Base-by-base conservation (phyloP, 2,888 invertebrate species). In the Drosophila helvetica region DNA sequence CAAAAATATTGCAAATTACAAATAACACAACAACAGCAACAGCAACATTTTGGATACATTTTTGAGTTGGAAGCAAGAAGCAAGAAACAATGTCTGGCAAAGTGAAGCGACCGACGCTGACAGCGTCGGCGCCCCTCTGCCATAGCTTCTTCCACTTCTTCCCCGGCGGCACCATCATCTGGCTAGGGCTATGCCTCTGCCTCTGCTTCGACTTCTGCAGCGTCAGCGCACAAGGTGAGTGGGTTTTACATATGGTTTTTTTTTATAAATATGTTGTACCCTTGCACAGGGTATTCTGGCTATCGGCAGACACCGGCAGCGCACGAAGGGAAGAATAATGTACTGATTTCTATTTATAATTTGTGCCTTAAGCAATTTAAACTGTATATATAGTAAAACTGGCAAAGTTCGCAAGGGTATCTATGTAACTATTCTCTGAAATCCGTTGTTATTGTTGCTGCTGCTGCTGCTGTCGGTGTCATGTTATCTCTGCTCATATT, bases 181-280 rank as follows among this genome's bases (percentile, higher is more conserved):
- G 38, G 38, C 33, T 33, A n/a, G n/a, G 38, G 38, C 22, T 22
- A 7, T 68, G 79, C 77, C 63, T 69, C 78, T 68, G 79, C 77
- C 63, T 69, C 78, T 75, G 66, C 72, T 54, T 81, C 73, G 50
- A 79, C 74, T 71, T 68, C 62, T 73, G 80, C 69, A 77, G 58
- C 22, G 77, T 74, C 86, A 80, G 73, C 65, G 80, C 89, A 86
- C 85, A 85, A 85, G 85, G 85, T 85, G 80, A 85, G 85, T 88
- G 86, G 82, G 85, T 85, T 85, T 85, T 86, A 88, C 88, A 86
- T 77, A 78, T 65, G 80, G 69, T 66, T 60, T 83, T 66, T 60
- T 83, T 74, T 63, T 62, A 30, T 38, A n/a, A 15, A 38, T 38
- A n/a, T n/a, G n/a, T n/a, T n/a, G n/a, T n/a, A 38, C 38, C 38